Evolutionary conservation across 2,113 vertebrate genomes (phyloP), one percentile per base, ranked within the genome.

Genomic region (Pseudonaja textilis): DNA sequence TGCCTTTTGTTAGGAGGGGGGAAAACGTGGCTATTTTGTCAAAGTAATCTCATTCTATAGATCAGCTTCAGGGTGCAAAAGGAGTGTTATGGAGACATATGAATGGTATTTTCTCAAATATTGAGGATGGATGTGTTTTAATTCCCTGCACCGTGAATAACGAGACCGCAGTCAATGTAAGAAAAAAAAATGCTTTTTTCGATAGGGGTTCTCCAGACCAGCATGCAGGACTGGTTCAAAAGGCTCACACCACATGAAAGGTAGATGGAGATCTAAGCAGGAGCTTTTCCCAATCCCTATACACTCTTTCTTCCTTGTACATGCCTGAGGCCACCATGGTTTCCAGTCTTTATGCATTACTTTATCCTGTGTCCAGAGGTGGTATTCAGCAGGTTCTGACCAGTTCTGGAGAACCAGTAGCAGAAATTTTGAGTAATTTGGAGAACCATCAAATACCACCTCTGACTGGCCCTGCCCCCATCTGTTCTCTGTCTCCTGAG

Each of bases 61-160:
- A 22, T 74, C 57, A 45, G 0, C 29, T 91, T 39, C 34, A 12
- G 16, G 9, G 16, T 22, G 42, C 4, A 1, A 16, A 5, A 3
- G 6, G 22, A 20, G 25, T 54, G n/a, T 26, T 64, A 39, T 88
- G 59, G 87, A 74, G 29, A 90, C n/a, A 50, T 54, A 4, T 45
- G 57, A 50, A 57, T 20, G 29, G 5, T 4, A 50, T 22, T 23
- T 89, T 81, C 54, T 25, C 55, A 69, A 47, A 25, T 6, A 22
- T 26, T n/a, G 18, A 14, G 11, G 14, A 34, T 69, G 57, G 20
- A 11, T 88, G 14, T 54, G 8, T 23, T 89, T 57, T 42, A 81
- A 81, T 54, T 42, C 45, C 26, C 14, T 0, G 14, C 10, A 47
- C 29, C 2, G 45, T 59, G 18, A 0, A 0, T 0, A 52, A 47